Base-by-base conservation (phyloP, 2,888 invertebrate species). In the Mimas tiliae region DNA sequence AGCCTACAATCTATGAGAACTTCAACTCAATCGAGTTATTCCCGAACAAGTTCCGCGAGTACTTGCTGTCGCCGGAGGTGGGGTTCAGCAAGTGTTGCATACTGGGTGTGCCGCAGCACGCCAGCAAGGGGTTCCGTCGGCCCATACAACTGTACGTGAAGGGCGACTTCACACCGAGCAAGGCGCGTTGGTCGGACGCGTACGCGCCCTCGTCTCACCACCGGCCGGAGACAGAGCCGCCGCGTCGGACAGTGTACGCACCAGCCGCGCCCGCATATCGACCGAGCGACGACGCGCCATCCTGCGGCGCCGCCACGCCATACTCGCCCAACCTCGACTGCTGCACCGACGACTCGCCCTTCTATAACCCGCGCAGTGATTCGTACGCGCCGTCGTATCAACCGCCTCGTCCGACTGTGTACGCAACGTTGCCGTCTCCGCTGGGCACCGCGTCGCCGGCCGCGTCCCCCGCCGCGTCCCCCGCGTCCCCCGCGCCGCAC, bases 41-140 rank as follows among this genome's bases (percentile, higher is more conserved):
- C 77, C 99, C 99, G 8, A 96, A 98, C 77, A 97, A 97, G 82
- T 99, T 99, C 87, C 97, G 97, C 64, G 98, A 98, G 81, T 99
- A 97, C 89, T 94, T 99, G 48, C 94, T 99, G 4, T 97, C 97
- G 27, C 95, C 96, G 0, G 98, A 98, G 83, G 97, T 99, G 55
- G 99, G 99, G 6, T 99, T 99, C 91, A 96, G 96, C 81, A 97
- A 97, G 83, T 97, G 97, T 83, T 97, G 97, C 82, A 96, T 97
- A 1, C 91, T 99, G 53, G 98, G 97, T 38, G 96, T 95, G 1
- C 96, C 98, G 6, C 95, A 96, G 78, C 97, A 98, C 86, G 95
- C 96, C 69, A 96, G 97, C 72, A 98, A 97, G 92, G 99, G 98
- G 27, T 98, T 98, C 88, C 96, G 97, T 74, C 94, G 98, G 51